phyloP scores from a whole-genome alignment of 2,888 invertebrate genomes.

The Leptopterna dolabrata region DNA sequence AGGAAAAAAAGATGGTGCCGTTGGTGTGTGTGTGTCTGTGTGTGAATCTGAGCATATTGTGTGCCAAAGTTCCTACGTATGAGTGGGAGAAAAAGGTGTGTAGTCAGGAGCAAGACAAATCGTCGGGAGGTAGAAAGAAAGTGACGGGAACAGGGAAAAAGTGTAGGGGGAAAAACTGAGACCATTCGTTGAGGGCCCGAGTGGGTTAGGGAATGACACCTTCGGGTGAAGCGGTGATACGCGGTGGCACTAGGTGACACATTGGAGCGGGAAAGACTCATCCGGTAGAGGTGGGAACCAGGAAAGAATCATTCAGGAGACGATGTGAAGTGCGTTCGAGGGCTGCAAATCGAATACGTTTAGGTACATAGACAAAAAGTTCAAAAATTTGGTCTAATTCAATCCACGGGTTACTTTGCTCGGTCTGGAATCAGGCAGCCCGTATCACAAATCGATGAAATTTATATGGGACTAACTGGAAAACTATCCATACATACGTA shows the following conservation, averaged over 20 bases:
- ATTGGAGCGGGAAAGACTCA: neutral
- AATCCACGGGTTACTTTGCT: too few relatives aligned
- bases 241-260: neutral
- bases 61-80: neutral
- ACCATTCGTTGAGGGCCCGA: neutral
- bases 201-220: slow-evolving; percentile 1
- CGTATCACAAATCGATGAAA: too few relatives aligned
- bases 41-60: neutral
- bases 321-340: neutral
- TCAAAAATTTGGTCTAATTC: too few relatives aligned
- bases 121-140: neutral
- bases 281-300: neutral
- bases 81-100: neutral
- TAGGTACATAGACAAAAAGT: too few relatives aligned
- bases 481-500: too few relatives aligned
- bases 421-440: too few relatives aligned
- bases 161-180: neutral
- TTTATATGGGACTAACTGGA: too few relatives aligned
- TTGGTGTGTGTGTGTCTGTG: neutral
- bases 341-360: too few relatives aligned
- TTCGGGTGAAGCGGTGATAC: neutral
- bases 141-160: neutral
- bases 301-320: neutral
- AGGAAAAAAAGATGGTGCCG: neutral
- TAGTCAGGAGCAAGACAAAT: neutral